phyloP scores from a whole-genome alignment of 2,888 invertebrate genomes.

The Pristionchus exspectatus region DNA sequence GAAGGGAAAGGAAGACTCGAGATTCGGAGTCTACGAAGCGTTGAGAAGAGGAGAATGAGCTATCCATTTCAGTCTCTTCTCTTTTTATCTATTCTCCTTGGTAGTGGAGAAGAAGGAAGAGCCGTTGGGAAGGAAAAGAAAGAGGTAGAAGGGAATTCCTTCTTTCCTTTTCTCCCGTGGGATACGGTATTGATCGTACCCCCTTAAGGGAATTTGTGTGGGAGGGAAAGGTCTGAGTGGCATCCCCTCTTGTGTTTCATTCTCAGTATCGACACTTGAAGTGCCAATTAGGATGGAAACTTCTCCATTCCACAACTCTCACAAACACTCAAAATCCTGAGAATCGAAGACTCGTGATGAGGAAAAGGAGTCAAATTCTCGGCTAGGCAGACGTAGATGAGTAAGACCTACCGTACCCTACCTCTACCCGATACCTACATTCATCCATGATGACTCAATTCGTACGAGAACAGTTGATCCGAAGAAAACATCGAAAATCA shows the following conservation, averaged over 20 bases:
- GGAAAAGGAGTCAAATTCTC: neutral
- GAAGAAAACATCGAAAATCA: neutral
- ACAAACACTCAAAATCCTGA: neutral
- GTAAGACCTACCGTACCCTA: neutral
- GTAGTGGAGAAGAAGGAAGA: slow-evolving; percentile 15
- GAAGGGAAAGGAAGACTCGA: slow-evolving; percentile 7
- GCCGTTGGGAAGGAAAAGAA: neutral
- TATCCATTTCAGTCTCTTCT: slow-evolving; percentile 53
- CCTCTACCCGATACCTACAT: neutral
- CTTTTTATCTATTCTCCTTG: slow-evolving; percentile 43
- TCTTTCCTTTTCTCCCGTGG: neutral
- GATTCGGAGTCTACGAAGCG: neutral
- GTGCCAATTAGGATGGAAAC: neutral
- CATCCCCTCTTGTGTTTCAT: neutral
- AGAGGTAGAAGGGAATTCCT: slow-evolving; percentile 6
- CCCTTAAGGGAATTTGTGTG: neutral
- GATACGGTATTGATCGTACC: slow-evolving; percentile 32
- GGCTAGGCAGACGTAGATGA: neutral
- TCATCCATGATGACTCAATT: neutral
- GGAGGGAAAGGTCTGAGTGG: neutral
- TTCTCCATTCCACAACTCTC: neutral
- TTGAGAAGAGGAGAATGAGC: slow-evolving; percentile 42
- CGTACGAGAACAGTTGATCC: neutral
- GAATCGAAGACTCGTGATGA: neutral
- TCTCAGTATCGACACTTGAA: neutral